Base-by-base conservation (phyloP, 2,888 invertebrate species). In the Cyrtodaria siliqua region DNA sequence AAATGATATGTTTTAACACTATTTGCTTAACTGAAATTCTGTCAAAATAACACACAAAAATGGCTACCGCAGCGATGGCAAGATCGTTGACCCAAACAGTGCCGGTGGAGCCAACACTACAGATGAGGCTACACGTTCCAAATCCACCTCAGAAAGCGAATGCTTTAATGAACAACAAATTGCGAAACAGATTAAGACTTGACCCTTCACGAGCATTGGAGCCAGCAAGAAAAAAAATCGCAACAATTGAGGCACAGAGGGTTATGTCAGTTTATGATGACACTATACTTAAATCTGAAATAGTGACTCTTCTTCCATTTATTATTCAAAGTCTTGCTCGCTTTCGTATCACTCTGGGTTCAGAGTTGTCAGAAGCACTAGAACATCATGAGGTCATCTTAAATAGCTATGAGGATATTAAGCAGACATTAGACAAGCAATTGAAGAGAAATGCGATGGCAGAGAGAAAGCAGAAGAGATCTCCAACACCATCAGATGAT, bases 261-360 rank as follows among this genome's bases (percentile, higher is more conserved):
- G 87, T 93, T 6, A 92, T 93, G 92, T 87, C 91, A 23, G 92
- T 92, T 1, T 87, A 93, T 74, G 90, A 91, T 29, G 92, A 93
- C 29, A 87, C 90, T 0, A 92, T 92, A 27, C 81, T 83, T 52
- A 86, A 89, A 67, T 82, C 85, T 3, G 91, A 92, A 67, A 79
- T 93, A 12, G 87, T 92, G 1, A 85, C 90, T 0, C 72, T 89
- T 14, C 63, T 93, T 27, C 92, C 92, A 27, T 89, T 81, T 52
- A 84, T 92, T 44, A 67, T 92, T 42, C 84, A 88, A 40, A 90
- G 91, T 61, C 56, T 91, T 18, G 90, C 90, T n/a, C 53, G 91
- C 49, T 92, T 90, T 64, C 77, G 87, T 20, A 86, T 90, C 0
- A 83, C 86, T 18, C 79, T 92, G 16, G 92, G 92, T 0, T n/a